Evolutionary conservation across 2,797 vertebrate genomes (phyloP).

Genomic region (Dallia pectoralis): DNA sequence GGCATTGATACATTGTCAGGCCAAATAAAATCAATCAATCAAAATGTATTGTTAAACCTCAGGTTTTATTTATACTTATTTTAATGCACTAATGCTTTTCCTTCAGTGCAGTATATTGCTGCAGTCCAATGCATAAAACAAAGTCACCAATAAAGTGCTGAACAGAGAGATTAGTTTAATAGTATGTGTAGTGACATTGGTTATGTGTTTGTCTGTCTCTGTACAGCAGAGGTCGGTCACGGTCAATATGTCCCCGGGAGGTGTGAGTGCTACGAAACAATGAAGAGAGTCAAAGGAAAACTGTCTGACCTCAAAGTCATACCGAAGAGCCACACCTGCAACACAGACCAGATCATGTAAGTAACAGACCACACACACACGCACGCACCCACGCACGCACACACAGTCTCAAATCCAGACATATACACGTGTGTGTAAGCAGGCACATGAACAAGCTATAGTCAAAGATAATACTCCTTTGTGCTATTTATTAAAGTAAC

Average conservation of each 20-base stretch:
- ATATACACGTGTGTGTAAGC: not conserved
- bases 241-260: slow-evolving; percentile 65
- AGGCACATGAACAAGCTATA: not conserved
- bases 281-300: slow-evolving; percentile 32
- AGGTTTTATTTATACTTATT: too few species aligned
- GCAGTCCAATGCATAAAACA: too few species aligned
- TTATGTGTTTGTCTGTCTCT: slow-evolving; percentile 39
- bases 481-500: not conserved
- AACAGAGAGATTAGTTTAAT: too few species aligned
- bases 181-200: too few species aligned
- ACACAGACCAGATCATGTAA: slow-evolving; percentile 72
- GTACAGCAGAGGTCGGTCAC: slow-evolving; percentile 54
- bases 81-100: too few species aligned
- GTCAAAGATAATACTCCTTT: not conserved
- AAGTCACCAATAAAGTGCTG: too few species aligned
- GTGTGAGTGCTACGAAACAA: slow-evolving; percentile 62
- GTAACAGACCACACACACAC: slow-evolving; percentile 36
- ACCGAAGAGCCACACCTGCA: slow-evolving; percentile 58
- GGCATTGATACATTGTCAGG: too few species aligned
- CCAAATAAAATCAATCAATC: too few species aligned
- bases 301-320: slow-evolving; percentile 55
- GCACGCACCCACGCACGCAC: not conserved
- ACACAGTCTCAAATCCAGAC: not conserved
- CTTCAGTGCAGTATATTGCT: too few species aligned
- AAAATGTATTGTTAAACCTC: too few species aligned